Conservation (phyloP, 2,113 vertebrate genomes). For the Oreocharis arfaki region DNA sequence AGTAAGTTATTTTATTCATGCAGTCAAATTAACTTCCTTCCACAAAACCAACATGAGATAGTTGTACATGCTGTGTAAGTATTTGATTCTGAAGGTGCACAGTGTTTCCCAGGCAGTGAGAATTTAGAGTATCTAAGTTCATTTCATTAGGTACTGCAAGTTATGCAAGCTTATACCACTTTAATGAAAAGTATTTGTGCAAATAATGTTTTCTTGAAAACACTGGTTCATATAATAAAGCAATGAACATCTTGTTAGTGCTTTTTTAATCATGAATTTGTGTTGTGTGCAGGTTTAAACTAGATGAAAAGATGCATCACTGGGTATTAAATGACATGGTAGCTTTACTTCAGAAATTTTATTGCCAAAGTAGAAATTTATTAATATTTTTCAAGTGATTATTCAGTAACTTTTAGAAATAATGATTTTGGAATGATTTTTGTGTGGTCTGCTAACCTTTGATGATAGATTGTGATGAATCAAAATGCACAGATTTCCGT, state of each 20-base stretch:
- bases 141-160: neutral
- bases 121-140: neutral
- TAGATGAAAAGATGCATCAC: neutral
- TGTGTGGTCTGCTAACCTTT: neutral
- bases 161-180: neutral
- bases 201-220: slow-evolving; percentile 48
- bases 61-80: slow-evolving; percentile 10
- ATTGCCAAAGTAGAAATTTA: neutral
- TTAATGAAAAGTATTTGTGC: slow-evolving; percentile 32
- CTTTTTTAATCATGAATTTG: neutral
- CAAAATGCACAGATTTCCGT: neutral
- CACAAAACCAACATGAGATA: slow-evolving; percentile 3
- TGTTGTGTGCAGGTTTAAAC: neutral
- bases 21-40: slow-evolving; percentile 60
- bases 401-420: neutral
- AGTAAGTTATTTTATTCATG: slow-evolving; percentile 64
- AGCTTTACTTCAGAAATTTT: neutral
- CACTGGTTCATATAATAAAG: neutral
- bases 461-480: neutral
- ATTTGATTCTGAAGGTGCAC: slow-evolving; percentile 13
- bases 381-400: neutral
- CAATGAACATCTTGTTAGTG: neutral
- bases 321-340: neutral
- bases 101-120: neutral
- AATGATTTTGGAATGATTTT: neutral